A percentile compares a stretch with the other conserved stretches of the same genome.
Evolutionary conservation across 2,888 invertebrate species (phyloP).

Genomic region (Taphrorychus bicolor): DNA sequence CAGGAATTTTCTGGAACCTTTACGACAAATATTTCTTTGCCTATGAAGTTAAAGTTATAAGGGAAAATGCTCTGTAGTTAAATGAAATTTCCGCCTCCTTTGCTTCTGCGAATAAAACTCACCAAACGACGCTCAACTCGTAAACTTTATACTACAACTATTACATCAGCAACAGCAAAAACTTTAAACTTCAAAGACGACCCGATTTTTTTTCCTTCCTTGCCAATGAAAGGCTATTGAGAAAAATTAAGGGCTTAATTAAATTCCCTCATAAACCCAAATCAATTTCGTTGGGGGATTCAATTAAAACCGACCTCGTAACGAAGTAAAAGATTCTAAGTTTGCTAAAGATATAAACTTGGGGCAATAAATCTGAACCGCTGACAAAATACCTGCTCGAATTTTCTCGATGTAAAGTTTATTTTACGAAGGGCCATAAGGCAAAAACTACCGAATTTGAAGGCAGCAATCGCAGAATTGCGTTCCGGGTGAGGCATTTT

Average conservation of each 20-base stretch:
- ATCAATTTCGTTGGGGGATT: neutral
- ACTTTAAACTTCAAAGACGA: neutral
- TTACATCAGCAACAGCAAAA: neutral
- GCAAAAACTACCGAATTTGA: neutral
- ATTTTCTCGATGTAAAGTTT: neutral
- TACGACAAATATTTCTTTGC: neutral
- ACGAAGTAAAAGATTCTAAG: neutral
- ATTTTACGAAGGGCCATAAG: neutral
- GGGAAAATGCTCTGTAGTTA: neutral
- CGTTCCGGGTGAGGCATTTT: neutral
- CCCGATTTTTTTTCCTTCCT: neutral
- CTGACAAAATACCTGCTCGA: neutral
- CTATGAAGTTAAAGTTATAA: too few relatives aligned
- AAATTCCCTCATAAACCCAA: neutral
- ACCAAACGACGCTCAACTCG: neutral
- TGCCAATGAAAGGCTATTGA: neutral
- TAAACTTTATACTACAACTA: neutral
- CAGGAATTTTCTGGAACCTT: too few relatives aligned
- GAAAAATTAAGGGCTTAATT: neutral
- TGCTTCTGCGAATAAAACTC: neutral
- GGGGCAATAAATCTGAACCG: neutral
- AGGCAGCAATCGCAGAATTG: neutral
- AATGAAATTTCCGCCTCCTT: neutral
- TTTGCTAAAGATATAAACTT: neutral
- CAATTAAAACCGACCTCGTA: neutral